These are phyloP conservation scores for Lepidocyrtinus sp. DNA, from an alignment of 2,888 invertebrate genomes.

Conservation along the genomic window DNA sequence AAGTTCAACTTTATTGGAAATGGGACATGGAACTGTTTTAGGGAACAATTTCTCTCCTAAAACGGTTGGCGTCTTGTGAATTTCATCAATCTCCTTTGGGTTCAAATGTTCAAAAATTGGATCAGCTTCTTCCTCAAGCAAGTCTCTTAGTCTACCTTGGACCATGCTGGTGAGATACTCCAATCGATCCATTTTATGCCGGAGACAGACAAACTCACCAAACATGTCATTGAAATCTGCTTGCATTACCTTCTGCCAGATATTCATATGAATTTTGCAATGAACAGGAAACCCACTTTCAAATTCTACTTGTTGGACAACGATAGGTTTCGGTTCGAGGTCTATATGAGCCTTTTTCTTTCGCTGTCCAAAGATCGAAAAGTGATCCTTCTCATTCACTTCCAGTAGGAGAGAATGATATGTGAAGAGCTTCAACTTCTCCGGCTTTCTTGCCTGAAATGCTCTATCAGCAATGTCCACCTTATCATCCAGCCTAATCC, in stretches of 20 bases:
- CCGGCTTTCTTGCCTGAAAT: slow-evolving; percentile 56
- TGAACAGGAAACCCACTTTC: slow-evolving; percentile 59
- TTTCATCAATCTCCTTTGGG: slow-evolving; percentile 38
- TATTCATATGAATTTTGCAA: slow-evolving; percentile 63
- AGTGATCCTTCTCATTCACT: slow-evolving; percentile 28
- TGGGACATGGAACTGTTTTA: slow-evolving; percentile 27
- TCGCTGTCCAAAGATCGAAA: slow-evolving; percentile 7
- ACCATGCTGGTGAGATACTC: slow-evolving; percentile 56
- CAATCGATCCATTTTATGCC: slow-evolving; percentile 55
- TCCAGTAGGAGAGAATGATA: slow-evolving; percentile 62
- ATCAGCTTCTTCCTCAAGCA: slow-evolving; percentile 52
- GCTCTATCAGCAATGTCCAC: slow-evolving; percentile 47
- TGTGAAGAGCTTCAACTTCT: slow-evolving; percentile 58
- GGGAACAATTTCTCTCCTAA: slow-evolving; percentile 50
- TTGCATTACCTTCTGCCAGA: slow-evolving; percentile 59
- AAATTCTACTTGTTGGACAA: slow-evolving; percentile 63
- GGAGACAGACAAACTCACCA: slow-evolving; percentile 64
- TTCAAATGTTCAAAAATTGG: slow-evolving; percentile 54
- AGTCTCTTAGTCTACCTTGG: slow-evolving; percentile 62
- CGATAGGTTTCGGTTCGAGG: slow-evolving; percentile 53
- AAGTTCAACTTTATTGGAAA: slow-evolving; percentile 12
- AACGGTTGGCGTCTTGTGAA: slow-evolving; percentile 29
- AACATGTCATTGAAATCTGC: slow-evolving; percentile 66
- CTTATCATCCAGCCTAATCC: slow-evolving; percentile 53
- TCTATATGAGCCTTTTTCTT: slow-evolving; percentile 18